Conservation (phyloP, 2,113 vertebrate genomes). For the Sprattus sprattus region DNA sequence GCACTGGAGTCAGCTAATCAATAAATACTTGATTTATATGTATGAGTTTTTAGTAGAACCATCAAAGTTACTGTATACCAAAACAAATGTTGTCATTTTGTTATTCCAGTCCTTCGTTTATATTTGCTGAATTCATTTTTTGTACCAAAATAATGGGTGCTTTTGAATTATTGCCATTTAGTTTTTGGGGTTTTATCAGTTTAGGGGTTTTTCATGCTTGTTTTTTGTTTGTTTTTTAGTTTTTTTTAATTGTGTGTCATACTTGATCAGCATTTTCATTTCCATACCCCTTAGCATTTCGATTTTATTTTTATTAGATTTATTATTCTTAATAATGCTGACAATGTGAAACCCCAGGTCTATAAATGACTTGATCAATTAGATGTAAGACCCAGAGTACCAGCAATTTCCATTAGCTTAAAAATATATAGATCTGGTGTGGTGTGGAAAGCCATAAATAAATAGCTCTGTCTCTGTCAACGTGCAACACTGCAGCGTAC, state of each 20-base stretch:
- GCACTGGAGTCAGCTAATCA: neutral
- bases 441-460: neutral
- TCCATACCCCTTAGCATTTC: slow-evolving; percentile 17
- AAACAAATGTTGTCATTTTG: neutral
- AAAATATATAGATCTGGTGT: neutral
- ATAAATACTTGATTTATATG: neutral
- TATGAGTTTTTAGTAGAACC: neutral
- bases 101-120: neutral
- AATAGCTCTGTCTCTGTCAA: neutral
- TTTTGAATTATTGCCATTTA: neutral
- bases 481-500: neutral
- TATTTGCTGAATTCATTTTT: neutral
- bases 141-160: neutral
- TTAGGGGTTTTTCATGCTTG: neutral
- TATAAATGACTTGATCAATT: slow-evolving; percentile 22
- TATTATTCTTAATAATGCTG: slow-evolving; percentile 29
- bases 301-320: slow-evolving; percentile 28
- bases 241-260: neutral
- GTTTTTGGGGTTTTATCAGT: no score
- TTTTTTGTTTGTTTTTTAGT: neutral
- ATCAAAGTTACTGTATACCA: neutral
- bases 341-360: neutral
- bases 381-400: neutral
- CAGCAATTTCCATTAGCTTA: neutral
- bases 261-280: slow-evolving; percentile 10